Evolutionary conservation across 2,888 invertebrate genomes (phyloP).

Genomic region (Prenolepis imparis): DNA sequence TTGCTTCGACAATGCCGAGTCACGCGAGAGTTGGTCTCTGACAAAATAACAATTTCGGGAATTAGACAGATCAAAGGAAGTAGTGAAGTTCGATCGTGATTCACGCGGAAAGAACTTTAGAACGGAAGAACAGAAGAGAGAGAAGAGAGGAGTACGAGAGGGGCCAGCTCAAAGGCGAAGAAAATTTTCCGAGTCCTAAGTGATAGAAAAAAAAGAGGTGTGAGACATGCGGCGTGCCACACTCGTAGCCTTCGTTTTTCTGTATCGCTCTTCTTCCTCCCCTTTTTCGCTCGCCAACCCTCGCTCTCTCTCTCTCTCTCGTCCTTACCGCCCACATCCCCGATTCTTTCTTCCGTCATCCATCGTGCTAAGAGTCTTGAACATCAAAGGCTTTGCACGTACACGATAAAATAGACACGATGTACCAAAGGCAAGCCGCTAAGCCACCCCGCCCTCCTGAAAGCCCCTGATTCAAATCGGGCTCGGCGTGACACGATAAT

Average conservation of each 20-base stretch:
- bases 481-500: conserved; percentile 69
- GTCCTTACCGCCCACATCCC: conserved; percentile 44
- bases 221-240: conserved; percentile 53
- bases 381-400: conserved; percentile 72
- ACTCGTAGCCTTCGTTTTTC: conserved; percentile 49
- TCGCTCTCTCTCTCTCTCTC: conserved; percentile 44
- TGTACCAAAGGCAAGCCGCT: conserved; percentile 72
- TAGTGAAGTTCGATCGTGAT: conserved; percentile 54
- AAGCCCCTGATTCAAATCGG: conserved; percentile 68
- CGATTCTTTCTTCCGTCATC: conserved; percentile 59
- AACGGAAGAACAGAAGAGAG: conserved; percentile 8
- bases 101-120: conserved; percentile 52
- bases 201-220: conserved; percentile 74
- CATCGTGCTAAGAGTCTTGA: conserved; percentile 71
- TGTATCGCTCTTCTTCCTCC: conserved; percentile 23
- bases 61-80: conserved; percentile 81
- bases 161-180: conserved; percentile 72
- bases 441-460: conserved; percentile 56
- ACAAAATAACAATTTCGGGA: conserved; percentile 83
- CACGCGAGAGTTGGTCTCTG: conserved; percentile 68
- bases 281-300: conserved; percentile 36
- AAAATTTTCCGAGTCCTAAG: conserved; percentile 73
- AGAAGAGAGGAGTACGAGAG: conserved; percentile 25
- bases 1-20: conserved; percentile 55
- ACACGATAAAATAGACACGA: conserved; percentile 70